A percentile compares a stretch with the other conserved stretches of the same genome.
These are phyloP conservation scores for Elanoides forficatus DNA, from an alignment of 2,113 vertebrate genomes.

Conservation along the genomic window DNA sequence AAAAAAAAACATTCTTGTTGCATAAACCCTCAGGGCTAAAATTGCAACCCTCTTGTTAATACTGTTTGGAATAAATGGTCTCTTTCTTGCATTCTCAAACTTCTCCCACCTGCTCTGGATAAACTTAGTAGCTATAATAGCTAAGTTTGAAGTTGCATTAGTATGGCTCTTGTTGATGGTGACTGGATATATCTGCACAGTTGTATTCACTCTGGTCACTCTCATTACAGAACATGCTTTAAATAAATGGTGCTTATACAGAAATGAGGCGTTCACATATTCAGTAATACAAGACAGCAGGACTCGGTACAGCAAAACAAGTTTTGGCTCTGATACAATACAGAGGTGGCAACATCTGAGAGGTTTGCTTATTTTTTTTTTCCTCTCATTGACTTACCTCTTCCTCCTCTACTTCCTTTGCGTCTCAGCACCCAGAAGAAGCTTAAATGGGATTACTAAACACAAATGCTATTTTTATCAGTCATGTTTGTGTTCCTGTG, in stretches of 20 bases:
- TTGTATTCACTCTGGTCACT: background rate
- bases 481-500: background rate
- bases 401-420: background rate
- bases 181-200: background rate
- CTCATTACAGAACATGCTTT: background rate
- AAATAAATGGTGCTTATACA: background rate
- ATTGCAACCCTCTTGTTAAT: background rate
- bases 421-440: background rate
- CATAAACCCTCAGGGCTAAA: background rate
- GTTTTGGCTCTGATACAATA: background rate
- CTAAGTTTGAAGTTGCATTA: background rate
- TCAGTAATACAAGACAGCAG: background rate
- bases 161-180: background rate
- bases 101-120: too few species aligned
- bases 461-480: background rate
- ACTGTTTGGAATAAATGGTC: background rate
- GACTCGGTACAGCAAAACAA: background rate
- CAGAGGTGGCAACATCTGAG: background rate
- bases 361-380: background rate
- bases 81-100: background rate
- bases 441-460: background rate
- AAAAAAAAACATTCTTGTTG: background rate
- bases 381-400: background rate
- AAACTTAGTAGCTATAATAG: background rate
- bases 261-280: background rate